Base-by-base conservation (phyloP, 2,113 vertebrate genomes). In the Myotis lucifugus region DNA sequence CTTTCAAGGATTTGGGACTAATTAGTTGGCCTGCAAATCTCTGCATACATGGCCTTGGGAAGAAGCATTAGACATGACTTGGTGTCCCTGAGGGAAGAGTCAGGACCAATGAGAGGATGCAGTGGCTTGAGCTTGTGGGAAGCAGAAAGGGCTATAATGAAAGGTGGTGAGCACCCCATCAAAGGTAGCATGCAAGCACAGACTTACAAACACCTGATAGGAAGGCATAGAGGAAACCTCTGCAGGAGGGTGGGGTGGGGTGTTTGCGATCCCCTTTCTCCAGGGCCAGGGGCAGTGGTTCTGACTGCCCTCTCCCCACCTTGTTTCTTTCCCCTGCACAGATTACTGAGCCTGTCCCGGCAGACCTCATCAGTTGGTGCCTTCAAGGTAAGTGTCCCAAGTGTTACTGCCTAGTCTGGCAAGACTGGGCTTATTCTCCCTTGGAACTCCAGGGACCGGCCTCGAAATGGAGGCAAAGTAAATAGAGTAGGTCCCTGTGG, bases 351-450 rank as follows among this genome's bases (percentile, higher is more conserved):
- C 19, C 64, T 93, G 61, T 66, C 95, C 8, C 61, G 73, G 88
- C 13, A 11, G 1, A 85, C 97, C 32, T 97, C 97, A 2, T 95
- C 94, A 0, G 10, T 97, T 0, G 96, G 94, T 2, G 1, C 0
- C 0, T 95, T 97, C 19, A 73, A 88, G 0, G 93, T 98, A 96
- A 97, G 97, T 77, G 48, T 69, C 52, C 78, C 15, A 19, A 9
- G 27, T 50, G 37, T 69, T 70, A 82, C 37, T 48, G 13, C 40
- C 50, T 54, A 18, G 29, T 32, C 21, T n/a, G 73, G 5, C 4
- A 12, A 1, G 50, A 10, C 40, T 32, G 64, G 23, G 12, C 14
- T 13, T 15, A 0, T 3, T 76, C n/a, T 54, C 40, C 67, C 3
- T 27, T 3, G 9, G 59, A 50, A 19, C 18, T 54, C 29, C 23